Evolutionary conservation across 1,140 invertebrate species (phyloP), one percentile per base, ranked within the genome.

Genomic region (Oryctes rhinoceros): DNA sequence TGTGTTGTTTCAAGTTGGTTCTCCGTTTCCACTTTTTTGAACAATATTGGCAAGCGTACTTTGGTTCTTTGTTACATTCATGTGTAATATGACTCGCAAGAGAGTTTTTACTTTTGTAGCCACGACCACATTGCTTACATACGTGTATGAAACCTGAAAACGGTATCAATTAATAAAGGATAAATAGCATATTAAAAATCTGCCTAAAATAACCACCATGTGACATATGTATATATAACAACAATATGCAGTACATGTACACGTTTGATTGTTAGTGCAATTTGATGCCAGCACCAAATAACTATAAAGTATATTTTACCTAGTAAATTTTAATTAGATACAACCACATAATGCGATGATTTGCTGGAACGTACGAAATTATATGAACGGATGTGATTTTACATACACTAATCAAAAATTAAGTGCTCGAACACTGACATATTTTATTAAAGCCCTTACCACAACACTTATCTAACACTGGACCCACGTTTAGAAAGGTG

Each of bases 11-110:
- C 35, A 71, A 35, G 24, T 71, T 71, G 11, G 65, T 71, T 35
- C 35, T 71, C 65, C 65, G 37, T 24, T 71, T 71, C 65, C 65
- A 71, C 24, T 71, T 71, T 24, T 71, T 78, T 10, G 30, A 37
- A 20, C 77, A 83, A 5, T 78, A 76, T 24, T 87, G 88, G 82
- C 89, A 89, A 20, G 86, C 83, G 78, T 89, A 90, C 87, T 88
- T 89, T 0, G 89, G 89, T 80, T 88, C 88, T 81, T 90, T 89
- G 15, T 89, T 89, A 82, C 89, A 90, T 80, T 90, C 89, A 77
- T 89, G 89, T 2, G 88, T 89, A 18, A 89, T 85, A 78, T 90
- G 89, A 76, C 88, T 86, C 79, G 88, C 86, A 80, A 90, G 89
- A 4, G 88, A 89, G 79, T 88, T 90, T 84, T 90, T 90, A 80